These are phyloP conservation scores for Nothocercus nigrocapillus DNA, from an alignment of 2,113 vertebrate species.

Conservation along the genomic window DNA sequence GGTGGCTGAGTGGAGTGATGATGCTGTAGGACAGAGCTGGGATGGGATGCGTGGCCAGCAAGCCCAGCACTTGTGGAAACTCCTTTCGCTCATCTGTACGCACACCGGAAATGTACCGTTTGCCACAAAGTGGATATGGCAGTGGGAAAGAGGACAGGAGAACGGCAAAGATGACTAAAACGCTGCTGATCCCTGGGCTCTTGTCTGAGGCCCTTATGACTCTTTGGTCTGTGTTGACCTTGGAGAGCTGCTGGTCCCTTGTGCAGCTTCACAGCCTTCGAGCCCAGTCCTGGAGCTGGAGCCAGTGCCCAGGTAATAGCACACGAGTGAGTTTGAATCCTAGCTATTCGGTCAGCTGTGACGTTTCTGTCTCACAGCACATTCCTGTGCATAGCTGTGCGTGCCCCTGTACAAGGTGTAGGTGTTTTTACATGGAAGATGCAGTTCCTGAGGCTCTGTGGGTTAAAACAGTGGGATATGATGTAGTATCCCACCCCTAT, in stretches of 20 bases:
- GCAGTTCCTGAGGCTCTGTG: not conserved
- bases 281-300: not conserved
- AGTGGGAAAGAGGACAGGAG: not conserved
- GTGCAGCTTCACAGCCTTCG: not conserved
- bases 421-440: not conserved
- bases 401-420: not conserved
- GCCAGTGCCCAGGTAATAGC: not conserved
- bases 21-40: not conserved
- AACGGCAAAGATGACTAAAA: not conserved
- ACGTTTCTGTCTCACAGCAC: not conserved
- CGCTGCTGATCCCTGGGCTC: not conserved
- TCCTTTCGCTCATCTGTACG: not conserved
- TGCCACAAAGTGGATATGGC: not conserved
- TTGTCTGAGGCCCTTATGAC: not conserved
- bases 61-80: not conserved
- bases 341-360: not conserved
- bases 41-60: not conserved
- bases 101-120: not conserved
- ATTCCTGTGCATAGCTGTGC: not conserved
- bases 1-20: not conserved
- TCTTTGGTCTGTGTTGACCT: not conserved
- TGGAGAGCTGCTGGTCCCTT: not conserved
- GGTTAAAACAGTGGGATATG: not conserved
- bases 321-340: not conserved
- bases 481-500: not conserved